Base-by-base conservation (phyloP, 2,797 vertebrate species). In the Urophycis tenuis region DNA sequence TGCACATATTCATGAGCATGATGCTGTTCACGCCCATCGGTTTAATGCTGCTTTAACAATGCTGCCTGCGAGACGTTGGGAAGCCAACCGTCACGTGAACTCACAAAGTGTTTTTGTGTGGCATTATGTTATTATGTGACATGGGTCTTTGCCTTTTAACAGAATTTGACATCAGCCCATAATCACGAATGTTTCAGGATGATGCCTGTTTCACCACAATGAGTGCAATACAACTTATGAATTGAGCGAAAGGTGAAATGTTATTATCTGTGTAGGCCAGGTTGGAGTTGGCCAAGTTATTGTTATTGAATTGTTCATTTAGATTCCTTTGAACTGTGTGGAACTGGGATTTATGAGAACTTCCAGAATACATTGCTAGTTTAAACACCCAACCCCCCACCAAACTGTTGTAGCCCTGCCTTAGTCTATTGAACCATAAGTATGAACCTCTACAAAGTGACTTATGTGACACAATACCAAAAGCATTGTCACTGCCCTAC, bases 1-100 rank as follows among this genome's bases (percentile, higher is more conserved):
- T 75, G 78, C 85, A 85, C 85, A 85, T 88, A 84, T 87, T 90
- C 79, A 88, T 90, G 85, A 88, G 74, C 76, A 73, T 64, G 79
- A 86, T 70, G 80, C 78, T 45, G 76, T 70, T 74, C 2, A 71
- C 53, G 75, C 71, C 15, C 17, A 32, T 71, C 79, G 83, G 64
- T 77, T 75, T 35, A 64, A 53, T 41, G 80, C 80, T 77, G 80
- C 81, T 75, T 82, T 82, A 75, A 79, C 77, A 75, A 79, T 31
- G 70, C 76, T 60, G 22, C 53, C 22, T 67, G 60, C 9, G 8
- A 29, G 25, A 67, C 11, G 60, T 29, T 67, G 60, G 60, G 25
- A 67, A 60, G n/a, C 22, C 53, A 25, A 60, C 53, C 53, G 25
- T 25, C 6, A 25, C 11, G n/a, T 60, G 53, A 60, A 8, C 53